Evolutionary conservation across 1,140 invertebrate genomes (phyloP), one percentile per base, ranked within the genome.

Genomic region (Acromyrmex charruanus): DNA sequence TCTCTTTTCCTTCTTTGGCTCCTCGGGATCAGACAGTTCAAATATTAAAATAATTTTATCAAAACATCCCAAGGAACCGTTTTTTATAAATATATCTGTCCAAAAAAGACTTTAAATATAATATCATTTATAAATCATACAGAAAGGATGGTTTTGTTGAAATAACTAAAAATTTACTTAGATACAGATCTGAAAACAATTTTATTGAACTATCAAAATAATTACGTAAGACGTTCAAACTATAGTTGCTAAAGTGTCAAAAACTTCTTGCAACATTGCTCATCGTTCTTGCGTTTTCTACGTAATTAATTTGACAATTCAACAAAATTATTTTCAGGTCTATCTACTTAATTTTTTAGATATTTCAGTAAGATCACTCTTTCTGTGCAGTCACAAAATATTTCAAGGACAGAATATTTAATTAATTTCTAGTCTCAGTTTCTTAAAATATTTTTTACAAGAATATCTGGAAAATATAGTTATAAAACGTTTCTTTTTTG

Each of bases 31-130:
- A 59, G 66, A 44, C 39, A 72, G 28, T 82, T 72, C 12, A 59
- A 82, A 72, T 82, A 82, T 59, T 44, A 72, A 72, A 49, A 61
- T 61, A 35, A 72, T 82, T 59, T 72, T 7, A 44, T 16, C 35
- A 16, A 71, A 39, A 28, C 7, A 16, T 10, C 16, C 7, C 12
- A 39, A 55, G 16, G 0, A 28, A 61, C 0, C 16, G 5, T 59
- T 81, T 59, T 3, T 31, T 25, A 81, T 44, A 49, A 81, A 81
- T 39, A 58, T 71, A n/a, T 28, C 25, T 55, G 28, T 0, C 18
- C 2, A 55, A 25, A 66, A 21, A 25, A 53, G 21, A 16, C 0
- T 31, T 51, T 79, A 53, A n/a, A 21, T 44, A 31, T 5, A 12
- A 35, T 39, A 16, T 61, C 5, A 71, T 68, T 10, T 28, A 51